Base-by-base conservation (phyloP, 2,888 invertebrate genomes). In the Venustoraphidia nigricollis region DNA sequence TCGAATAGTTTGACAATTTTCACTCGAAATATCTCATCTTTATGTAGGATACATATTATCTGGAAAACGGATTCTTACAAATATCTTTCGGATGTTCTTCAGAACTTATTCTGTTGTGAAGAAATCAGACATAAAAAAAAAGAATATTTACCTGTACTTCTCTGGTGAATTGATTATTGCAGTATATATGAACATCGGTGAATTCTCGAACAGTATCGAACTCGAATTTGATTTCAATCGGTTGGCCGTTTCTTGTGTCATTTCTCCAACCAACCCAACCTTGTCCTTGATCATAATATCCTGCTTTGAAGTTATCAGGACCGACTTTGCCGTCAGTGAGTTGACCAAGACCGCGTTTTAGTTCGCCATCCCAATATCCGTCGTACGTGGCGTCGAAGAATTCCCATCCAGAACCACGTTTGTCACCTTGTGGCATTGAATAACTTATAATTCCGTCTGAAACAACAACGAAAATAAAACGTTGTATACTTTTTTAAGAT, bases 251-350 rank as follows among this genome's bases (percentile, higher is more conserved):
- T 4, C 79, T 69, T 2, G 82, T 78, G 61, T 87, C 86, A 64
- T 87, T 87, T 59, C 80, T 76, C 93, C 93, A 93, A 1, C 92
- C 93, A 35, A 93, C 82, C 93, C 92, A 93, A 45, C 89, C 86
- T 59, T 85, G 83, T 27, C 78, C 76, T 53, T 60, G 58, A 35
- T 60, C 63, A 65, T 76, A 77, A 59, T 76, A 76, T 51, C 76
- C 72, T 59, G 72, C 66, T 60, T 80, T 77, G 64, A 81, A 82
- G 64, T 83, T 79, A 55, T 85, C 83, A 1, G 83, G 81, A 0
- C 87, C 90, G 53, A 77, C 77, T 58, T 78, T 76, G 10, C 90
- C 90, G 62, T 91, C 90, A 10, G 84, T 83, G 54, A 94, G 72
- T 62, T 88, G 87, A 2, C 93, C 93, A 36, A 93, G 69, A 0